Base-by-base conservation (phyloP, 1,140 invertebrate species). In the Monomorium pharaonis region DNA sequence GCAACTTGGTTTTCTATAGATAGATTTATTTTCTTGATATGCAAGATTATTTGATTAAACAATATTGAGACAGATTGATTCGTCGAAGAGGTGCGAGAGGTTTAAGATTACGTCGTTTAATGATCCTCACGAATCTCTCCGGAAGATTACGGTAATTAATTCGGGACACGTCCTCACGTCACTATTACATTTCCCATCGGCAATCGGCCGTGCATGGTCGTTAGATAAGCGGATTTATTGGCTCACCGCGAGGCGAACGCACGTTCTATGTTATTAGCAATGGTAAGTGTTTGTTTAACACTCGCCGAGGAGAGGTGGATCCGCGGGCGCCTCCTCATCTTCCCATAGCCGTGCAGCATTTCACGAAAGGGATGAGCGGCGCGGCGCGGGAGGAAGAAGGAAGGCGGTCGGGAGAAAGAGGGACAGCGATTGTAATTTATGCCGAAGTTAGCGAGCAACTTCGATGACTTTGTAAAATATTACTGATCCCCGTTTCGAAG, bases 381-480 rank as follows among this genome's bases (percentile, higher is more conserved):
- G 37, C 51, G 58, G 37, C 33, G 37, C 33, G 72, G 42, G 58
- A 60, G 54, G 33, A 81, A 51, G 16, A 58, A 49, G 42, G 56
- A n/a, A 37, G 10, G 44, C 1, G 33, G 10, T n/a, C 18, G 21
- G 49, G 67, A 65, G 67, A 51, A 67, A 75, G 42, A 47, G 62
- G 84, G 88, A 69, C 67, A 21, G 74, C 62, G 63, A 89, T 88
- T 86, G 88, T 93, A 93, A 94, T 94, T 94, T 93, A 94, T 94
- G 91, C 92, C 91, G 72, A 94, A 93, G 92, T 94, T 92, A 93
- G 93, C 92, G 92, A 91, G 89, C 87, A 93, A 93, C 93, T 93
- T 94, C 93, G 93, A 94, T 94, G 92, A 94, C 92, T 94, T 92
- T 91, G 91, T 94, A 92, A 94, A 93, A 94, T 94, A 94, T 94